Evolutionary conservation across 2,113 vertebrate species (phyloP).

Genomic region (Syngnathus typhle): DNA sequence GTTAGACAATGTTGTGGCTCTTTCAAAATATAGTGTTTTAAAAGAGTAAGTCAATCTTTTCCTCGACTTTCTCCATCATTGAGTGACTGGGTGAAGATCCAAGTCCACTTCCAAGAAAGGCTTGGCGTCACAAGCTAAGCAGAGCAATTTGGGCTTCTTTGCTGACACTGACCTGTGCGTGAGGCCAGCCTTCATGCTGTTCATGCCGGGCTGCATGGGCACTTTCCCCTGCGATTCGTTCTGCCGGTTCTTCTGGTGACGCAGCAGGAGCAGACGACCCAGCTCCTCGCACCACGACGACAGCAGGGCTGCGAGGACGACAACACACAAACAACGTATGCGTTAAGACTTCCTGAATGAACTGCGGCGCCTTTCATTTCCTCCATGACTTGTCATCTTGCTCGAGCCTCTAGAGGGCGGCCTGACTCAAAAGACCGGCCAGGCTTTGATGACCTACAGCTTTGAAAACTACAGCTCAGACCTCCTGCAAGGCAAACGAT

Average conservation of each 20-base stretch:
- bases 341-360: conserved; percentile 9
- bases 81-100: too few relatives aligned
- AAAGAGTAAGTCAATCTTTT: too few relatives aligned
- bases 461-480: background rate
- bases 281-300: conserved; percentile 99
- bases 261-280: conserved; percentile 92
- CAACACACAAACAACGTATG: conserved; percentile 10
- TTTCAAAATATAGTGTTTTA: too few relatives aligned
- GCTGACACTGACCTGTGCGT: conserved; percentile 88
- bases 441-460: conserved; percentile 44
- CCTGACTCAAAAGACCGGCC: conserved; percentile 38
- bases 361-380: background rate
- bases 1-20: too few relatives aligned
- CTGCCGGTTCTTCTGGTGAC: conserved; percentile 98
- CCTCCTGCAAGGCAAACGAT: background rate
- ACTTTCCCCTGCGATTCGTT: conserved; percentile 93
- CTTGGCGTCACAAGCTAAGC: too few relatives aligned
- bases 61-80: too few relatives aligned
- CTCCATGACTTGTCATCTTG: conserved; percentile 9
- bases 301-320: conserved; percentile 79
- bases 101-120: too few relatives aligned
- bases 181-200: conserved; percentile 97
- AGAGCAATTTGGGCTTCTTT: too few relatives aligned
- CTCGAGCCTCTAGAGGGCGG: conserved; percentile 53
- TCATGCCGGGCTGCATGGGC: conserved; percentile 97